Conservation (phyloP, 2,113 vertebrate species). For the Struthio camelus region DNA sequence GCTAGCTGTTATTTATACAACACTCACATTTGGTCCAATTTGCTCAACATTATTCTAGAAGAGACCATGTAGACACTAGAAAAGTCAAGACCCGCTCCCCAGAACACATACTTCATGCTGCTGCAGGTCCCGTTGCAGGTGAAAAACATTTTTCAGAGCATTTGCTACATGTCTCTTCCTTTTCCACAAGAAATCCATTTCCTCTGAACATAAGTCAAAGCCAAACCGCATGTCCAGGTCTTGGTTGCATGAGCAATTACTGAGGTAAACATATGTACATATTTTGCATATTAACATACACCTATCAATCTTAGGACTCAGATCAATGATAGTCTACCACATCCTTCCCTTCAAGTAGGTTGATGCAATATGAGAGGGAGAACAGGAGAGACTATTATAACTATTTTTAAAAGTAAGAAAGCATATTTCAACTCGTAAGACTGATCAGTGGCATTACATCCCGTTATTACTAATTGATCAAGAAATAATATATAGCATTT, state of each 20-base stretch:
- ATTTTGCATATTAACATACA: background rate
- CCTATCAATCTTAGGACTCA: background rate
- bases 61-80: background rate
- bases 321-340: background rate
- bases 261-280: background rate
- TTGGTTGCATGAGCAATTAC: conserved; percentile 64
- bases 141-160: conserved; percentile 79
- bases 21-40: background rate
- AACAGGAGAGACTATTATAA: background rate
- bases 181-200: conserved; percentile 81
- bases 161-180: conserved; percentile 74
- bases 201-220: conserved; percentile 78
- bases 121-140: conserved; percentile 72
- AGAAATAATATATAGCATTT: background rate
- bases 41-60: background rate
- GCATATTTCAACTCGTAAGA: background rate
- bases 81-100: background rate
- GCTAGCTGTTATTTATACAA: background rate
- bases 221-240: conserved; percentile 81
- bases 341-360: background rate
- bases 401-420: background rate
- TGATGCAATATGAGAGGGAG: background rate
- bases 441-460: background rate
- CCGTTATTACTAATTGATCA: background rate
- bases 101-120: conserved; percentile 71